phyloP scores from a whole-genome alignment of 2,797 vertebrate species.

The Rhinichthys osculus region DNA sequence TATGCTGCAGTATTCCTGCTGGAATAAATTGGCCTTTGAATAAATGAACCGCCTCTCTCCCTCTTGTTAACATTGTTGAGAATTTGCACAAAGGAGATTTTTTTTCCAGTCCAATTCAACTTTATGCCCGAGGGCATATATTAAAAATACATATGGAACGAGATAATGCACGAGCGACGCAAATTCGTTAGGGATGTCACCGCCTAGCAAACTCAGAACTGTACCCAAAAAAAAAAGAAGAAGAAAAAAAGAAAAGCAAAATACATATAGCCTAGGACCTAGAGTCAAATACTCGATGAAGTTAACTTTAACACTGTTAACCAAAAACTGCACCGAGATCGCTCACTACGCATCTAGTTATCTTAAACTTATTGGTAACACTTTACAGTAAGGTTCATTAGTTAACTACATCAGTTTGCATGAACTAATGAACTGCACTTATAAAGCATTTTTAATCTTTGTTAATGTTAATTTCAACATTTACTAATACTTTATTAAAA shows the following conservation, averaged over 20 bases:
- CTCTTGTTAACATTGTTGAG: constrained; percentile 84
- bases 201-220: constrained; percentile 69
- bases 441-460: no score
- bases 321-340: constrained; percentile 28
- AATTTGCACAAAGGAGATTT: constrained; percentile 81
- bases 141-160: constrained; percentile 86
- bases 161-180: constrained; percentile 82
- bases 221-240: constrained; percentile 67
- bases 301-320: constrained; percentile 66
- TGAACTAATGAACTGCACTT: no score
- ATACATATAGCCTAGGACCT: constrained; percentile 35
- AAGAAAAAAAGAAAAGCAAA: constrained; percentile 44
- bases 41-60: constrained; percentile 82
- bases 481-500: no score
- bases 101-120: constrained; percentile 80
- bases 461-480: no score
- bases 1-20: constrained; percentile 76
- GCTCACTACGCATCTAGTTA: constrained; percentile 19
- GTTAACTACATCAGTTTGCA: no score
- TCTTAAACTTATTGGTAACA: not conserved
- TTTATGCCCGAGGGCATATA: constrained; percentile 83
- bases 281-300: constrained; percentile 56
- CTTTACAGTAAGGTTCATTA: no score
- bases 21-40: constrained; percentile 87
- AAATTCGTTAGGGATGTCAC: constrained; percentile 81